phyloP scores from a whole-genome alignment of 2,113 vertebrate species.

The Gobiocypris rarus region DNA sequence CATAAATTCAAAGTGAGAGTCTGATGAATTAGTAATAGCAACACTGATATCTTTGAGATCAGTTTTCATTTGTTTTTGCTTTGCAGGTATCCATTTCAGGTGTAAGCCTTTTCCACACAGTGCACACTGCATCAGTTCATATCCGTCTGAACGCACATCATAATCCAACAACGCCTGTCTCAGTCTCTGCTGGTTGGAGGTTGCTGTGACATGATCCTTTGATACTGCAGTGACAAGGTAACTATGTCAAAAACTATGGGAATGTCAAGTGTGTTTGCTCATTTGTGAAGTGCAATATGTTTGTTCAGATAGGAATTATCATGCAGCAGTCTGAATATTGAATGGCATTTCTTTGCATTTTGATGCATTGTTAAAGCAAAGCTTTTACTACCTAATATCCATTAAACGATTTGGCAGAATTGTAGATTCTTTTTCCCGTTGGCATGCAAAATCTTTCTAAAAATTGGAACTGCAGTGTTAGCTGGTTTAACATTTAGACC shows the following conservation, averaged over 20 bases:
- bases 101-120: constrained; percentile 31
- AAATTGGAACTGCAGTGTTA: not conserved
- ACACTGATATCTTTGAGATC: constrained; percentile 48
- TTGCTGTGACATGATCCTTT: constrained; percentile 23
- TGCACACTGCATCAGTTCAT: constrained; percentile 23
- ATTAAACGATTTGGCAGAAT: not conserved
- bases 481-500: not conserved
- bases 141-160: not conserved
- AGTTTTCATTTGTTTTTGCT: constrained; percentile 61
- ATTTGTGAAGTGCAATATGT: not conserved
- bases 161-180: not conserved
- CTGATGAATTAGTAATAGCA: constrained; percentile 59
- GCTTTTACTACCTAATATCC: not conserved
- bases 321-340: not conserved
- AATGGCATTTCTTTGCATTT: not conserved
- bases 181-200: constrained; percentile 8
- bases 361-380: not conserved
- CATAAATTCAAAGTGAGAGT: constrained; percentile 58
- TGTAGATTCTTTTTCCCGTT: not conserved
- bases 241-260: not conserved
- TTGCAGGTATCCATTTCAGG: constrained; percentile 57
- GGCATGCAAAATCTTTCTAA: not conserved
- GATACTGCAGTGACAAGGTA: constrained; percentile 10
- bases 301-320: not conserved
- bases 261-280: not conserved